Base-by-base conservation (phyloP, 2,797 vertebrate species). In the Yasuhikotakia modesta region DNA sequence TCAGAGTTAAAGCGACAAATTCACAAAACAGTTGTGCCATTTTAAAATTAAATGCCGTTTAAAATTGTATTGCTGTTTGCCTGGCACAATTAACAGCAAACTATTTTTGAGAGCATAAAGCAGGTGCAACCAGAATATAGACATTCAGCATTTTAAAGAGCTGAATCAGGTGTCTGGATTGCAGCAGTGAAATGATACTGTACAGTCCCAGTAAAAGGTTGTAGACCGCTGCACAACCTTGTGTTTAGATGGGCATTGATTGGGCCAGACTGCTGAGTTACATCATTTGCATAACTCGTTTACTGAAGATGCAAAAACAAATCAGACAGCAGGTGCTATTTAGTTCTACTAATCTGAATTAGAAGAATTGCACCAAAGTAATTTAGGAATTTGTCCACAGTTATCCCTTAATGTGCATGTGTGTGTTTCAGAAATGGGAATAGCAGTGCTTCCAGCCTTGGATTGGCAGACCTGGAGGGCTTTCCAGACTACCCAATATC, bases 381-480 rank as follows among this genome's bases (percentile, higher is more conserved):
- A 52, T 11, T 5, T 43, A 14, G 57, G 11, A 78, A 35, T 79
- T 27, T 90, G 14, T 75, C 7, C n/a, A 8, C 14, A 13, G 30
- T n/a, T 32, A 61, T 68, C 12, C 5, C 14, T 30, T 46, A 2
- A 24, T 87, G 61, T 83, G 39, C 67, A n/a, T 79, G 52, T 80
- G 27, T 87, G 75, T 46, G 83, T 91, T 88, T 91, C 93, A 99
- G 97, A 91, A 98, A 96, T 85, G 96, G 95, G 84, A 97, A 95
- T 90, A 97, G 96, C 92, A 98, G 96, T 82, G 91, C 95, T 70
- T 96, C 97, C 85, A 99, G 97, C 89, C 91, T 98, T 64, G 96
- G 96, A 82, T 88, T 95, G 86, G 91, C 91, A 85, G 97, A 98
- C 88, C 91, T 97, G 90, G 97, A 99, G 86, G 93, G 91, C 81